Evolutionary conservation across 1,140 invertebrate genomes (phyloP), one percentile per base, ranked within the genome.

Genomic region (Bombus sibiricus): DNA sequence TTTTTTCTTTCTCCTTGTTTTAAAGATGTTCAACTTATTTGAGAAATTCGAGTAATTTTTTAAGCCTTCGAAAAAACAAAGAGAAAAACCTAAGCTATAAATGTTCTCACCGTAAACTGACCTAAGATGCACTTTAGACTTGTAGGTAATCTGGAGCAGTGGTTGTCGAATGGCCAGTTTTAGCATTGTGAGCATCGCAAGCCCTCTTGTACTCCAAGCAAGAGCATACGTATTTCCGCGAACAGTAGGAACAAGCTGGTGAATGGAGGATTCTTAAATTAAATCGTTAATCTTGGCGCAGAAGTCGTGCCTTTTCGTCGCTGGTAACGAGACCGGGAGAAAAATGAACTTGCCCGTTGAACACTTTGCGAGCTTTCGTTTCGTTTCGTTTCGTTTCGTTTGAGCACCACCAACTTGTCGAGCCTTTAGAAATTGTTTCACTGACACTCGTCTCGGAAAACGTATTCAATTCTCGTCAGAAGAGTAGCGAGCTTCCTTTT

Each of bases 231-330:
- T 57, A 37, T 83, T 43, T 32, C 71, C 62, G 41, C 39, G 83
- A 88, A 80, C 62, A 82, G 73, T 59, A 77, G 32, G 68, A 83
- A 73, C 73, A 91, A 83, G 68, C 76, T 34, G 71, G 39, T 86
- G 87, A 92, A 92, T 85, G 81, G 87, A 37, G 87, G 89, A 92
- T 92, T 91, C 85, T 93, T 90, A 87, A 92, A 92, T 92, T 89
- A 91, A 91, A 91, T 92, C 86, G 87, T 39, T 22, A 32, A 69
- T 69, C 68, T 90, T 92, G 78, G 41, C 57, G 28, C 22, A 32
- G 32, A 43, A 59, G 22, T 59, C 43, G 41, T 47, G 34, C 22
- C n/a, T 86, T 88, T 83, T 76, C 43, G 53, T 86, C 59, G 53
- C 41, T 68, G 47, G 59, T 78, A 78, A 88, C 43, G 59, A 76